These are phyloP conservation scores for Gavia stellata DNA, from an alignment of 2,113 vertebrate genomes.

Conservation along the genomic window DNA sequence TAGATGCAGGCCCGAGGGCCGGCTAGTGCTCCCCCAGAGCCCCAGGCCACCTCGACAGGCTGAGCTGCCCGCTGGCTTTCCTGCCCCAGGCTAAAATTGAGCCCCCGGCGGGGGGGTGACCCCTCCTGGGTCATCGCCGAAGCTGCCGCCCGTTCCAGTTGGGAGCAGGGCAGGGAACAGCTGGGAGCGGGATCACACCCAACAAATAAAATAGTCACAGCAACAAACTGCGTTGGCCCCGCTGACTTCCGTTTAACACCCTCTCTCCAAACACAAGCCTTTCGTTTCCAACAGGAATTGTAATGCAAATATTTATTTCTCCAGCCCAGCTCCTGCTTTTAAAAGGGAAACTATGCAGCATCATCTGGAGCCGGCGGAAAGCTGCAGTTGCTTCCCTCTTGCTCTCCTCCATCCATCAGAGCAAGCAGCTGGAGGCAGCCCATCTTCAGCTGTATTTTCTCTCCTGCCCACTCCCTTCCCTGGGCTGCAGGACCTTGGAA, in stretches of 20 bases:
- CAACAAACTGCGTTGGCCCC: not conserved
- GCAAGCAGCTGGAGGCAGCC: not conserved
- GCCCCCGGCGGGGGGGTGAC: not conserved
- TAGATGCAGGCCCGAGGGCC: not conserved
- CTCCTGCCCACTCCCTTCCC: not conserved
- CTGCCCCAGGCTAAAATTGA: not conserved
- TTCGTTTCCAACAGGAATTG: not conserved
- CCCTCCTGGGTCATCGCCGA: not conserved
- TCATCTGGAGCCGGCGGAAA: not conserved
- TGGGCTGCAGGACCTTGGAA: not conserved
- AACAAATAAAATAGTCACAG: not conserved
- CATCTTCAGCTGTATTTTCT: not conserved
- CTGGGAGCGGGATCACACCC: not conserved
- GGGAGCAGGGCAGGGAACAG: not conserved
- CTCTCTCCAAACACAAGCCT: conserved; percentile 18
- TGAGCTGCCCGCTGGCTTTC: not conserved
- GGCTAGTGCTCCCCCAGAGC: not conserved
- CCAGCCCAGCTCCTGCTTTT: not conserved
- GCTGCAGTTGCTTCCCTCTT: not conserved
- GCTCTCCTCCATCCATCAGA: not conserved
- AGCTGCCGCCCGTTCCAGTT: not conserved
- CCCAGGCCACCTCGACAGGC: not conserved
- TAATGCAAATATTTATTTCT: conserved; percentile 38
- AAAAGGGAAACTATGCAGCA: conserved; percentile 11
- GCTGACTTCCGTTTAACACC: not conserved